Evolutionary conservation across 2,888 invertebrate species (phyloP), one percentile per base, ranked within the genome.

Genomic region (Melangyna quadrimaculata): DNA sequence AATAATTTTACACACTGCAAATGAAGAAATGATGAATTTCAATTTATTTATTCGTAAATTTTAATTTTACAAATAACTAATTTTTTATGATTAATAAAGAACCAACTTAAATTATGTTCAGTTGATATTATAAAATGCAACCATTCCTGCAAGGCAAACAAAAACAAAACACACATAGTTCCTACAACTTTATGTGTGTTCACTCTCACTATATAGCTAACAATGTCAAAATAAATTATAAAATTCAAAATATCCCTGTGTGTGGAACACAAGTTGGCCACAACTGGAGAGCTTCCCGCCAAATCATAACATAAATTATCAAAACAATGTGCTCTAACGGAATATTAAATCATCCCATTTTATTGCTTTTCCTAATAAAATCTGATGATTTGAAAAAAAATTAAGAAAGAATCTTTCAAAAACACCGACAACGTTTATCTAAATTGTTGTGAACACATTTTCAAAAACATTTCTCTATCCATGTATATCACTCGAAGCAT

Each of bases 31-130:
- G 71, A 79, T 69, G 67, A 61, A 69, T 79, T 29, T 63, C 67
- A 72, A 84, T 79, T 75, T 75, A 79, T 79, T 79, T 67, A 72
- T 67, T 61, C 79, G 84, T 84, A 77, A 79, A 79, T 79, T 73
- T 83, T 45, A 78, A 78, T 83, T 78, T 84, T 55, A 84, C 72
- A 84, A 84, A 84, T 77, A 79, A 84, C 59, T 79, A 69, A 67
- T 29, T 45, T 24, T 74, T 84, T 71, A 70, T 61, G 67, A 79
- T 79, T 72, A 84, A 79, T 84, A 71, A 79, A 79, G 75, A 51
- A 59, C 27, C 67, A 51, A 24, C 67, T 45, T 55, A 79, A 79
- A 61, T 69, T 65, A 78, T 78, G 74, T 74, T 78, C 71, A 83
- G 74, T 74, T 78, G 74, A 83, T 63, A 79, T 61, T 57, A 74